Conservation (phyloP, 2,888 invertebrate genomes). For the Patella pellucida region DNA sequence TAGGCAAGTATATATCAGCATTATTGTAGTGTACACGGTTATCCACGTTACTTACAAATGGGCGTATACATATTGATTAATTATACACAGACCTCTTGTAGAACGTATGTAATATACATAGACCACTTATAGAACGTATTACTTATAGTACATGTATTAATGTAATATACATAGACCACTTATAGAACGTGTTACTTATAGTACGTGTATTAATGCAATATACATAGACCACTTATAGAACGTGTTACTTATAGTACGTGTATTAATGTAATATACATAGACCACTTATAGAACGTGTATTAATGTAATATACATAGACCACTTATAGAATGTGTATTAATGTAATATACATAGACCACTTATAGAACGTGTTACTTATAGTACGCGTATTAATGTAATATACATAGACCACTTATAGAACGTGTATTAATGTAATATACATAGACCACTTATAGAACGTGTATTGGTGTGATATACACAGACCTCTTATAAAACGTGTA, state of each 20-base stretch:
- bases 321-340: neutral
- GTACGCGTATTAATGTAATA: neutral
- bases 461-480: neutral
- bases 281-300: neutral
- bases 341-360: neutral
- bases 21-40: neutral
- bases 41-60: too few relatives aligned
- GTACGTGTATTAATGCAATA: neutral
- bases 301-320: neutral
- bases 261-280: neutral
- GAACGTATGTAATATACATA: neutral
- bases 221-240: neutral
- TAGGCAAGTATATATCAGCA: conserved; percentile 31
- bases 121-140: neutral
- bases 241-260: too few relatives aligned
- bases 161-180: neutral
- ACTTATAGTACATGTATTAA: too few relatives aligned
- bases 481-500: neutral
- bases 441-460: neutral
- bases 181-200: neutral
- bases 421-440: conserved; percentile 5
- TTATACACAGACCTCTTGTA: neutral
- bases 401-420: neutral
- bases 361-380: neutral
- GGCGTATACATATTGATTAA: neutral